Base-by-base conservation (phyloP, 2,797 vertebrate species). In the Sebastes steindachneri region DNA sequence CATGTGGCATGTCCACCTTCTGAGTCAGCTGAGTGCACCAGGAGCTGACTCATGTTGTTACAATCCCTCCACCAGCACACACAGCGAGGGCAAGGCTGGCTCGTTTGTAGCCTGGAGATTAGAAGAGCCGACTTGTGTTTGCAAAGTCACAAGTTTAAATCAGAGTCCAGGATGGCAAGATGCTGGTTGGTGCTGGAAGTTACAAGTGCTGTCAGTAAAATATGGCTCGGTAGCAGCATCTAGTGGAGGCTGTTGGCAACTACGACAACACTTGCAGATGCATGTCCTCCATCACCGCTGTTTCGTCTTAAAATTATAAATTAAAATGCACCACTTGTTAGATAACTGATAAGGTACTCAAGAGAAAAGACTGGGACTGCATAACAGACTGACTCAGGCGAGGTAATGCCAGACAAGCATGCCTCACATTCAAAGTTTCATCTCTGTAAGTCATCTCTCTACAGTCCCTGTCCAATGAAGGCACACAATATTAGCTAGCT, bases 51-150 rank as follows among this genome's bases (percentile, higher is more conserved):
- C 74, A 28, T 68, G 73, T 71, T 83, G 75, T 76, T 45, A 74
- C 62, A 55, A 67, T 83, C 84, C 75, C 68, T 86, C 73, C 73
- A 65, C 62, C 73, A 74, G 58, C 66, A 66, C 51, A 79, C 75
- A 57, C 60, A 78, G 60, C 3, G 4, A 45, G 55, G 62, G 9
- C 51, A 35, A 33, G n/a, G 65, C 59, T 37, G 23, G 41, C 10
- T 48, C 71, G 79, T 81, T 87, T 86, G 65, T 58, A 35, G 55
- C 48, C 71, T 72, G 60, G 64, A 58, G 41, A 79, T 84, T 83
- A 75, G 66, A 83, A 85, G 80, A 82, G 10, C 10, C 4, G 6
- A 48, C 26, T 25, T 54, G n/a, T 68, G 82, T 84, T 75, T 67
- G 72, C 17, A 71, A 66, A 78, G 84, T 84, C 72, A 68, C 26